These are phyloP conservation scores for Junonia oenone DNA, from an alignment of 2,888 invertebrate species.

Conservation along the genomic window DNA sequence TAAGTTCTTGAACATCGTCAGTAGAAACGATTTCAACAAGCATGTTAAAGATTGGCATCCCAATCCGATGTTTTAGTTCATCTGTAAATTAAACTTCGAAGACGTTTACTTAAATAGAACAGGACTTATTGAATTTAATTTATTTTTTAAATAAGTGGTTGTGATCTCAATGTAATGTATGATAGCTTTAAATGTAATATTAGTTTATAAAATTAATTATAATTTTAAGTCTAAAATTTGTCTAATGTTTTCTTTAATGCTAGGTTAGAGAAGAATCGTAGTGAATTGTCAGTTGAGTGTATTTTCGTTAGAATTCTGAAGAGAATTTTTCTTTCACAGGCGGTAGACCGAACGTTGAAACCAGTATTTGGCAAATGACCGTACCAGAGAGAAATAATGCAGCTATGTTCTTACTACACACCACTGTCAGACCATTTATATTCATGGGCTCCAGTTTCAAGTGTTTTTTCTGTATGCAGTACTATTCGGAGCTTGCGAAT, in stretches of 20 bases:
- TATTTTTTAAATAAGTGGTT: not conserved
- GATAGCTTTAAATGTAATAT: not conserved
- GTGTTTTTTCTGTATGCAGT: constrained; percentile 52
- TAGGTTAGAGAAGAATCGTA: not conserved
- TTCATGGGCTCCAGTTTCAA: constrained; percentile 53
- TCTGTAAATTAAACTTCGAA: too few relatives aligned
- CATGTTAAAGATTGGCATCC: constrained; percentile 57
- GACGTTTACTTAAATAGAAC: too few relatives aligned
- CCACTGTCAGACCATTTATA: constrained; percentile 51
- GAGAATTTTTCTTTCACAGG: constrained; percentile 34
- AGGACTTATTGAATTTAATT: too few relatives aligned
- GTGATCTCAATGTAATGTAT: not conserved
- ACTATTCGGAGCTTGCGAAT: constrained; percentile 38
- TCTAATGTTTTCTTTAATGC: too few relatives aligned
- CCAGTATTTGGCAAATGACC: constrained; percentile 55
- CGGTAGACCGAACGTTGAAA: constrained; percentile 17
- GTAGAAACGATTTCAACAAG: constrained; percentile 44
- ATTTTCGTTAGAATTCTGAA: constrained; percentile 7
- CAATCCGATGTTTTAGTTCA: not conserved
- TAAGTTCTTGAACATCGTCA: constrained; percentile 49
- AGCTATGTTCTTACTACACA: constrained; percentile 43
- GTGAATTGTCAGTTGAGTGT: not conserved
- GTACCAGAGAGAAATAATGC: constrained; percentile 53
- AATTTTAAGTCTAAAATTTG: too few relatives aligned
- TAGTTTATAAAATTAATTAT: too few relatives aligned